These are phyloP conservation scores for Stegodyphus mimosarum DNA, from an alignment of 1,140 invertebrate genomes.

Conservation along the genomic window DNA sequence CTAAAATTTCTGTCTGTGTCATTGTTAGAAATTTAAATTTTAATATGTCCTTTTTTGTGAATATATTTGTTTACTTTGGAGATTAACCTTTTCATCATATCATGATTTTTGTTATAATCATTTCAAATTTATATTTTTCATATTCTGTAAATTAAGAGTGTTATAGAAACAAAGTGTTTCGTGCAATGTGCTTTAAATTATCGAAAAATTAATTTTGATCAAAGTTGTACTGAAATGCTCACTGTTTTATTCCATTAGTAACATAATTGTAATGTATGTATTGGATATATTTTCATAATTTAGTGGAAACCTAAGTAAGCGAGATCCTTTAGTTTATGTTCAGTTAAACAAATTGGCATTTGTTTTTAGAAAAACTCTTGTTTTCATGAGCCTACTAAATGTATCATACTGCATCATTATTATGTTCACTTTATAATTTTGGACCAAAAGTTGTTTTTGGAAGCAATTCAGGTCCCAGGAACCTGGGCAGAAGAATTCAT, in stretches of 20 bases:
- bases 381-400: no score
- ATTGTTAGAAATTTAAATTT: background rate
- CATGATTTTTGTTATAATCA: background rate
- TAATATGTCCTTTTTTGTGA: background rate
- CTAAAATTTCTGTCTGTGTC: background rate
- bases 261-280: background rate
- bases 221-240: constrained; percentile 7
- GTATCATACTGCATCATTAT: background rate
- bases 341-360: background rate
- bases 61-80: background rate
- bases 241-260: constrained; percentile 12
- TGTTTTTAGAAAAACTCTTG: no score
- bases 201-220: background rate
- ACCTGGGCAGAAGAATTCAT: background rate
- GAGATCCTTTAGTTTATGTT: background rate
- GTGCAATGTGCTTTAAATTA: background rate
- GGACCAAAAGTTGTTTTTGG: constrained; percentile 20
- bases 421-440: background rate
- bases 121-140: background rate
- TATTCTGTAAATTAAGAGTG: constrained; percentile 22
- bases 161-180: constrained; percentile 5
- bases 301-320: no score
- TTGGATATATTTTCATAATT: no score
- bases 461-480: background rate
- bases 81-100: background rate